Conservation (phyloP, 2,113 vertebrate genomes). For the Cervus canadensis region DNA sequence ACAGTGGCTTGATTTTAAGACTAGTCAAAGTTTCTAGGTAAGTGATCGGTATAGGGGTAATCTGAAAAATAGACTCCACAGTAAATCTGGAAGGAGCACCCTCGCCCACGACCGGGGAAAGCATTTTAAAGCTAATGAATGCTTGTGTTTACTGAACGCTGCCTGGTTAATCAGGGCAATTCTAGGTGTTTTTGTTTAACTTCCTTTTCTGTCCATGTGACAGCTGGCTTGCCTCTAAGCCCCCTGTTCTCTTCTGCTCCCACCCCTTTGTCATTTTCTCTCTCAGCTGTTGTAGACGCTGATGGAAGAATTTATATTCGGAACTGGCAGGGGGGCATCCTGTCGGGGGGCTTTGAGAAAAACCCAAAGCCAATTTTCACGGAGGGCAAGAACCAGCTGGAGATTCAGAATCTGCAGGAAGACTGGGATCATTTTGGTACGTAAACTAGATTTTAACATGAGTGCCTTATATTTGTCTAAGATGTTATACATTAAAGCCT, state of each 20-base stretch:
- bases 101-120: not conserved
- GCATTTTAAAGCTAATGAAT: not conserved
- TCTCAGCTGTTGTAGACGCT: constrained; percentile 90
- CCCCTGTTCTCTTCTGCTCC: not conserved
- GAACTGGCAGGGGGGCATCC: constrained; percentile 94
- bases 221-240: constrained; percentile 14
- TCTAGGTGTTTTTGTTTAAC: not conserved
- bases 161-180: not conserved
- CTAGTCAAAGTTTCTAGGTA: constrained; percentile 21
- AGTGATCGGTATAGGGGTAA: not conserved
- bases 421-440: constrained; percentile 99
- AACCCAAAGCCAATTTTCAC: constrained; percentile 99
- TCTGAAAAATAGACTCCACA: not conserved
- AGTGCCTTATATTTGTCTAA: not conserved
- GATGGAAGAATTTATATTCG: constrained; percentile 96
- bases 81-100: not conserved
- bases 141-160: not conserved
- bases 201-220: not conserved
- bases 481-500: not conserved
- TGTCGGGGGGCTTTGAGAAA: constrained; percentile 97
- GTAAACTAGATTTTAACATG: constrained; percentile 22
- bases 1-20: constrained; percentile 60
- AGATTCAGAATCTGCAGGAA: constrained; percentile 96
- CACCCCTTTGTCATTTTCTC: constrained; percentile 29
- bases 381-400: constrained; percentile 88